A percentile compares a stretch with the other conserved stretches of the same genome.
phyloP scores from a whole-genome alignment of 2,113 vertebrate species.

The Gadus macrocephalus region DNA sequence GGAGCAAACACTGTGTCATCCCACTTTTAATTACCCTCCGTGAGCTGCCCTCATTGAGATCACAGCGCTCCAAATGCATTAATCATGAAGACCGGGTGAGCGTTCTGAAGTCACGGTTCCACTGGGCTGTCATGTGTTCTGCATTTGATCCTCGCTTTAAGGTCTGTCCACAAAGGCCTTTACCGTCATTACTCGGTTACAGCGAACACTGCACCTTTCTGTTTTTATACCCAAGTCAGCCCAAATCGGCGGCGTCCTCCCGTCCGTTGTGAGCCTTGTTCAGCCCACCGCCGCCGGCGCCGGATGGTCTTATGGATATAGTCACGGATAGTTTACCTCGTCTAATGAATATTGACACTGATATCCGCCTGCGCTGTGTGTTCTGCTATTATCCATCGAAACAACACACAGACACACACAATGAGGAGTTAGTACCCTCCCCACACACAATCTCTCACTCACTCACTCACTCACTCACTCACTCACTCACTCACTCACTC shows the following conservation, averaged over 20 bases:
- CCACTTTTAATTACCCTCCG: constrained; percentile 61
- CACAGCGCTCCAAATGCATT: constrained; percentile 57
- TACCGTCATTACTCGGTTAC: constrained; percentile 16
- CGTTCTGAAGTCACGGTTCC: constrained; percentile 43
- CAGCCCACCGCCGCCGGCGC: constrained; percentile 7
- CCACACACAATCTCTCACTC: too few relatives aligned
- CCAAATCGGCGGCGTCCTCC: constrained; percentile 7
- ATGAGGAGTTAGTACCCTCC: too few relatives aligned
- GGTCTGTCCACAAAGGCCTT: too few relatives aligned
- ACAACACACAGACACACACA: too few relatives aligned
- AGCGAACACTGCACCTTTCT: constrained; percentile 8
- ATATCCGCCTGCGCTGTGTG: too few relatives aligned
- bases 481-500: too few relatives aligned
- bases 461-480: too few relatives aligned
- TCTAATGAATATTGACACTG: constrained; percentile 42
- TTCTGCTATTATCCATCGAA: too few relatives aligned
- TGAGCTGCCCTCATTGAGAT: constrained; percentile 51
- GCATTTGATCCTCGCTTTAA: background rate
- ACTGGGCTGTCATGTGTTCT: background rate
- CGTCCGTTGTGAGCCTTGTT: constrained; percentile 6
- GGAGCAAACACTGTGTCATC: constrained; percentile 46
- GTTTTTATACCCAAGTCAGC: constrained; percentile 12
- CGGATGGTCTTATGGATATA: constrained; percentile 16
- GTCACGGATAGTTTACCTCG: constrained; percentile 38
- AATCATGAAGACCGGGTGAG: constrained; percentile 62